A percentile compares a stretch with the other conserved stretches of the same genome.
Conservation (phyloP, 2,888 invertebrate species). For the Platycheirus rosarum region DNA sequence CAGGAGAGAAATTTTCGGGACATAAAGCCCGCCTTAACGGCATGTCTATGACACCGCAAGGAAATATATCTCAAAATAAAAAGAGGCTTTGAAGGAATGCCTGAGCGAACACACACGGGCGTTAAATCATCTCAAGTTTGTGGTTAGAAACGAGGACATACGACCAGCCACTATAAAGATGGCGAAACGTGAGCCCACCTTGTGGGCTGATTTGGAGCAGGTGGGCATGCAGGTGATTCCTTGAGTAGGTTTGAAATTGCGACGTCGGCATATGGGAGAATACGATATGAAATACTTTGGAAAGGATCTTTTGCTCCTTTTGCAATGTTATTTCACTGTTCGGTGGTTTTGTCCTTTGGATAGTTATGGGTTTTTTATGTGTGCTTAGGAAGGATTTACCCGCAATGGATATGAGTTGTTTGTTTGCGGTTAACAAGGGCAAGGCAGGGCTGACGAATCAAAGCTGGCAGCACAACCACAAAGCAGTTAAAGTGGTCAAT, state of each 20-base stretch:
- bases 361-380: not conserved
- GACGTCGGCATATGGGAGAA: constrained; percentile 51
- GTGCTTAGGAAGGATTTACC: not conserved
- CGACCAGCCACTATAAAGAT: constrained; percentile 4
- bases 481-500: not conserved
- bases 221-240: constrained; percentile 45
- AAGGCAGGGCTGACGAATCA: not conserved
- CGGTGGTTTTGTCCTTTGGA: constrained; percentile 1
- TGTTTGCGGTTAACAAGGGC: constrained; percentile 14
- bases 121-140: constrained; percentile 56
- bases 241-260: constrained; percentile 52
- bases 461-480: not conserved
- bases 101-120: constrained; percentile 41
- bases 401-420: not conserved
- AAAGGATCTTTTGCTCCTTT: not conserved
- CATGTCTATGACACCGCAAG: constrained; percentile 54
- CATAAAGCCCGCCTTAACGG: constrained; percentile 43
- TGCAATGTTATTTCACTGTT: constrained; percentile 1
- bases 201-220: constrained; percentile 48
- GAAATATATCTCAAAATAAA: constrained; percentile 20
- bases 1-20: constrained; percentile 39
- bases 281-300: constrained; percentile 9
- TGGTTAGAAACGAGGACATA: constrained; percentile 6
- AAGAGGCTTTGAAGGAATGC: constrained; percentile 38
- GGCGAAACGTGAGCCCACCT: constrained; percentile 14